Evolutionary conservation across 2,888 invertebrate species (phyloP).

Genomic region (Pharmacophagus antenor): DNA sequence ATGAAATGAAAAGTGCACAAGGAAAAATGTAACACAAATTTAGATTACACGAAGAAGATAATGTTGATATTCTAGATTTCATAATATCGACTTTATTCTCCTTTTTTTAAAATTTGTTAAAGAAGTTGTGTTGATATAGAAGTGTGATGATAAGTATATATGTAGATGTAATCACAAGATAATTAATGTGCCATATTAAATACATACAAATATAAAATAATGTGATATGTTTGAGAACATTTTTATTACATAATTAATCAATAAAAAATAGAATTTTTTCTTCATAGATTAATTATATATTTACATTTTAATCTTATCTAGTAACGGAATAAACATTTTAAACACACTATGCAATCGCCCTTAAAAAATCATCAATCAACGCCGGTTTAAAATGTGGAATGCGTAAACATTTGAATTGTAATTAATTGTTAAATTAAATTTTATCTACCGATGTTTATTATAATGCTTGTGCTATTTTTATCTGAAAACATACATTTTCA

Average conservation of each 20-base stretch:
- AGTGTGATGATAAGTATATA: no score
- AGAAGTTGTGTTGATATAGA: no score
- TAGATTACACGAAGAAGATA: no score
- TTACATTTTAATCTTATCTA: neutral
- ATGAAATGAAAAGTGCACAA: no score
- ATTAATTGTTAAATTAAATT: neutral
- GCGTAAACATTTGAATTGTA: neutral
- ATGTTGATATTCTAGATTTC: no score
- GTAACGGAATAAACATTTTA: neutral
- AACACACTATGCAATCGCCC: slow-evolving; percentile 1
- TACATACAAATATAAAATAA: neutral
- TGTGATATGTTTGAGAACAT: neutral
- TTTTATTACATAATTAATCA: neutral
- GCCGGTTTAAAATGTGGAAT: slow-evolving; percentile 1
- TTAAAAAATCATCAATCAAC: slow-evolving; percentile 2
- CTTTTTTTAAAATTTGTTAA: no score
- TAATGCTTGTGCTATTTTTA: neutral
- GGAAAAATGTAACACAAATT: no score
- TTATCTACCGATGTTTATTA: neutral
- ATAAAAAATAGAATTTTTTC: no score
- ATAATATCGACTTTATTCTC: no score
- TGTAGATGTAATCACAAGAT: neutral
- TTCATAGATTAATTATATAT: no score
- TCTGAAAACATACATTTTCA: no score
- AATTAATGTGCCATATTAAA: neutral